Evolutionary conservation across 2,797 vertebrate species (phyloP).

Genomic region (Florisuga fusca): DNA sequence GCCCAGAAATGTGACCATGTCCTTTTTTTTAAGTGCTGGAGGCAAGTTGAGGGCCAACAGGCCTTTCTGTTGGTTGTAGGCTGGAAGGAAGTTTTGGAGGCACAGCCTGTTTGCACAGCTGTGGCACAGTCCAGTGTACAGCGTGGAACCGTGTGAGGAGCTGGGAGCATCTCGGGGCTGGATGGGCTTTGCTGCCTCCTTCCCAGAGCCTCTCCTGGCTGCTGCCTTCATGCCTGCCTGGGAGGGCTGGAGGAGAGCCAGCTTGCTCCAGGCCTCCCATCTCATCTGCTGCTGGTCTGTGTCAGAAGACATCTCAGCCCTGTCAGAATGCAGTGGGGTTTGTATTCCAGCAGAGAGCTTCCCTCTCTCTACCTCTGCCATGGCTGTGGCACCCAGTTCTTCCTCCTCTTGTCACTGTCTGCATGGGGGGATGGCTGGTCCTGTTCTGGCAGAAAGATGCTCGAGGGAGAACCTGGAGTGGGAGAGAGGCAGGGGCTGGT

Average conservation of each 20-base stretch:
- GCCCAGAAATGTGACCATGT: neutral
- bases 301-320: neutral
- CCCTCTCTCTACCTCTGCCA: neutral
- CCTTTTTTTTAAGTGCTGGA: neutral
- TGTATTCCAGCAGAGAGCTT: neutral
- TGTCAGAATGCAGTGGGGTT: neutral
- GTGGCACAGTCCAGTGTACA: neutral
- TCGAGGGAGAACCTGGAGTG: neutral
- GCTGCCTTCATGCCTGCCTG: neutral
- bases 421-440: neutral
- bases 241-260: neutral
- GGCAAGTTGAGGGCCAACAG: neutral
- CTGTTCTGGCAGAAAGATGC: neutral
- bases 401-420: neutral
- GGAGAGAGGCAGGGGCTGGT: neutral
- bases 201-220: neutral
- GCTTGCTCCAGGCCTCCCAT: rapidly evolving
- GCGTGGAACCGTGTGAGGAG: neutral
- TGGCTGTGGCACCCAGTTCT: neutral
- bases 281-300: neutral
- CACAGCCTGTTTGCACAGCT: neutral
- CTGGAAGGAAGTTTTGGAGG: neutral
- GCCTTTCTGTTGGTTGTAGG: neutral
- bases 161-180: neutral
- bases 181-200: neutral